Base-by-base conservation (phyloP, 2,797 vertebrate genomes). In the Chanos chanos region DNA sequence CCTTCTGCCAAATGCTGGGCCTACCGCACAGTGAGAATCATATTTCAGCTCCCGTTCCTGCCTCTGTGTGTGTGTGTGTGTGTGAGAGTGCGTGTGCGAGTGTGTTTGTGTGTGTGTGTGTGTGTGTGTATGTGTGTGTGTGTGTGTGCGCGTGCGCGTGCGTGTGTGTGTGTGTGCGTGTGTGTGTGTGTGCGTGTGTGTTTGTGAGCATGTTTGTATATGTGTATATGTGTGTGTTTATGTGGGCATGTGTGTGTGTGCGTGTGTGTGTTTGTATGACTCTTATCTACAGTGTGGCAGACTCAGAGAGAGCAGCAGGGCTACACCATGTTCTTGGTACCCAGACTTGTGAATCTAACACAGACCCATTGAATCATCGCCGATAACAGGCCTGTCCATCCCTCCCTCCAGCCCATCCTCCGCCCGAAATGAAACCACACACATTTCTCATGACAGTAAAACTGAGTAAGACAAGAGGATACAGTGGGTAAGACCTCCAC, bases 281-380 rank as follows among this genome's bases (percentile, higher is more conserved):
- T 66, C 31, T 45, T 65, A 66, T 55, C 57, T 55, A 37, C 54
- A 55, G 36, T 43, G 49, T 44, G 55, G 49, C 61, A 54, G 67
- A 55, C 68, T 61, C 22, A 24, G 52, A 50, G 62, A 34, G 44
- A 55, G 56, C 28, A 63, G 64, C 37, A 63, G 60, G 41, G 62
- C 37, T 45, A 51, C 59, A 36, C 60, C 49, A 18, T 66, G 66
- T 74, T 70, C 64, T 63, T 68, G 60, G 59, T 67, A 70, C 70
- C 39, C 30, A 61, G 47, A 69, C 62, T 36, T 59, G 65, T 72
- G 70, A 66, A 66, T 63, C 49, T 58, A 66, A 53, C 57, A 65
- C 57, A 57, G 44, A 53, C 60, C 48, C 27, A 44, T 69, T 66
- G 63, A 67, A 60, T 71, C 60, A 63, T 58, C 22, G 55, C 31